phyloP scores from a whole-genome alignment of 2,113 vertebrate species.

The Chlorodrepanis virens region DNA sequence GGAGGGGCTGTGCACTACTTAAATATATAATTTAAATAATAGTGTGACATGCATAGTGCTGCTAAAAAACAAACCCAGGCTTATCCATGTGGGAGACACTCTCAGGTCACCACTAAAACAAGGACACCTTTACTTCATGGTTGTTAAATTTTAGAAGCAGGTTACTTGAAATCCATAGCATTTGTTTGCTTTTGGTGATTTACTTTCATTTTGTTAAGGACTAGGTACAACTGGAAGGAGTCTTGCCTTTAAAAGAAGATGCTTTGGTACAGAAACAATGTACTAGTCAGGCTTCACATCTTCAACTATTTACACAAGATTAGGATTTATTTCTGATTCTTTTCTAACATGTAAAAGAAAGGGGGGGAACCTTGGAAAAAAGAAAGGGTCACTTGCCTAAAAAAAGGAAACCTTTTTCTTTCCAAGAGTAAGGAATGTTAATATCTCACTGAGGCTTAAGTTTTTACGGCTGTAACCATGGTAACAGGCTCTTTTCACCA shows the following conservation, averaged over 20 bases:
- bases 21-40: background rate
- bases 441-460: conserved; percentile 85
- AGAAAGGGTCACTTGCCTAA: conserved; percentile 63
- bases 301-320: conserved; percentile 68
- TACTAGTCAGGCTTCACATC: conserved; percentile 49
- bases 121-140: background rate
- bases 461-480: conserved; percentile 84
- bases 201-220: conserved; percentile 43
- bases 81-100: conserved; percentile 19
- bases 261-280: conserved; percentile 58
- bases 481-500: conserved; percentile 79
- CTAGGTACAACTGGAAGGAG: conserved; percentile 47
- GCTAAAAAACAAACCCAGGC: background rate
- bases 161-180: conserved; percentile 8
- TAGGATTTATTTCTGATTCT: conserved; percentile 67
- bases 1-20: background rate
- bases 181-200: conserved; percentile 56
- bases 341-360: conserved; percentile 59
- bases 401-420: conserved; percentile 66
- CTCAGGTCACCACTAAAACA: background rate
- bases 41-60: background rate
- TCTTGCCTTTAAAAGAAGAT: conserved; percentile 57
- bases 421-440: conserved; percentile 83
- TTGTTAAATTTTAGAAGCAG: background rate
- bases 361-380: conserved; percentile 26